A percentile compares a stretch with the other conserved stretches of the same genome.
Evolutionary conservation across 2,888 invertebrate species (phyloP).

Genomic region (Eudemis profundana): DNA sequence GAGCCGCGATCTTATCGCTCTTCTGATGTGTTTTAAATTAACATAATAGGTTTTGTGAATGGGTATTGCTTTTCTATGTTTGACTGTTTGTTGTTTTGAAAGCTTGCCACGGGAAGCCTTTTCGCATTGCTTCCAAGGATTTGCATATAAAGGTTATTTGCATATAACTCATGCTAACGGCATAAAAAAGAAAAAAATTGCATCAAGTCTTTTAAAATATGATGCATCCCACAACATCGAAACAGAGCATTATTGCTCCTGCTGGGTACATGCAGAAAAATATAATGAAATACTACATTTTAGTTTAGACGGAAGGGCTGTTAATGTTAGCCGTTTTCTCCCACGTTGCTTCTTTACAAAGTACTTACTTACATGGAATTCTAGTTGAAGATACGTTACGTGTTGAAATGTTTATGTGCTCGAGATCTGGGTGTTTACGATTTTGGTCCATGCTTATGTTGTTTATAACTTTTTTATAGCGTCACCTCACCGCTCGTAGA

Average conservation of each 20-base stretch:
- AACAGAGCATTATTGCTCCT: too few species aligned
- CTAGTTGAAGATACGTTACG: conserved; percentile 25
- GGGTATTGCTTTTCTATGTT: conserved; percentile 78
- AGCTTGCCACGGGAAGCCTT: conserved; percentile 60
- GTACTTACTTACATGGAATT: conserved; percentile 21
- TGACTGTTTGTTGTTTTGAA: conserved; percentile 79
- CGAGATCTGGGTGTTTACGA: conserved; percentile 32
- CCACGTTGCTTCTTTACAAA: conserved; percentile 26
- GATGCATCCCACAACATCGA: too few species aligned
- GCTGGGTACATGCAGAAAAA: too few species aligned
- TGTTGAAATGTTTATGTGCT: conserved; percentile 34
- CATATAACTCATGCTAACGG: too few species aligned
- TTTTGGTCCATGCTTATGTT: conserved; percentile 21
- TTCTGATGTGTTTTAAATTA: conserved; percentile 85
- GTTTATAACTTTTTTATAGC: conserved; percentile 31
- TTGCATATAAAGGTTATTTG: neutral
- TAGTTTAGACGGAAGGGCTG: neutral
- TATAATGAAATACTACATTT: neutral
- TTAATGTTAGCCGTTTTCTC: conserved; percentile 4
- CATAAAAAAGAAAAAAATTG: too few species aligned
- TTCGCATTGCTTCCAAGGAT: conserved; percentile 40
- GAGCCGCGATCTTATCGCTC: conserved; percentile 76
- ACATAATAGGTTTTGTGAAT: conserved; percentile 86
- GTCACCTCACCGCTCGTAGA: conserved; percentile 11
- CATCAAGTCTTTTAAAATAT: too few species aligned